Percentiles rank a stretch among this genome's conserved stretches.
Evolutionary conservation across 2,888 invertebrate species (phyloP).

Genomic region (Temnothorax ravouxi): DNA sequence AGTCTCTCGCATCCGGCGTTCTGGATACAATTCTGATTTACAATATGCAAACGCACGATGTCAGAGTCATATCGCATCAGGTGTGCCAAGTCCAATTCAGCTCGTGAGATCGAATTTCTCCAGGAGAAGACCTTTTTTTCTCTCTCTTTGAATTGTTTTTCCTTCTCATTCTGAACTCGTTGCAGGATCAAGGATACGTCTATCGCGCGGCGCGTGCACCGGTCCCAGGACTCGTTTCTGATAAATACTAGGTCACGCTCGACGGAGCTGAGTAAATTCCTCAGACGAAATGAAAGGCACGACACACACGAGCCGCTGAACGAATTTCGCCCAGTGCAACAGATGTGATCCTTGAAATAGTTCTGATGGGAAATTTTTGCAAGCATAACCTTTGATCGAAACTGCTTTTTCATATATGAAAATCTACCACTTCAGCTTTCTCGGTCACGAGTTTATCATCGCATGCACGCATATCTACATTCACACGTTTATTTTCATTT

Average conservation of each 20-base stretch:
- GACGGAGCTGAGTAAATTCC: constrained; percentile 16
- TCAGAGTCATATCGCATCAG: not conserved
- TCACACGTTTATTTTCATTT: not conserved
- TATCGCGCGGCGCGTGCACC: not conserved
- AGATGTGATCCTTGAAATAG: constrained; percentile 31
- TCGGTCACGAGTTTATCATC: not conserved
- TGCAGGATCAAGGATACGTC: constrained; percentile 45
- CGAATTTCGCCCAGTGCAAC: constrained; percentile 40
- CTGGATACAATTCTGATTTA: not conserved
- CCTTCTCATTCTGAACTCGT: not conserved
- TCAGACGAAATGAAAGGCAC: constrained; percentile 45
- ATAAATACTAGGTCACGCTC: constrained; percentile 46
- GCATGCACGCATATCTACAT: not conserved
- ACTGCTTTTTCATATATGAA: not conserved
- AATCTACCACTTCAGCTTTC: not conserved
- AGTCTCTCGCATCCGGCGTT: not conserved
- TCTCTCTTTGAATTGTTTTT: not conserved
- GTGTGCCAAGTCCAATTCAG: not conserved
- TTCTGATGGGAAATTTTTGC: constrained; percentile 5
- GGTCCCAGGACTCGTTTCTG: constrained; percentile 25
- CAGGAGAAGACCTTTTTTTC: not conserved
- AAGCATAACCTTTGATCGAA: constrained; percentile 16
- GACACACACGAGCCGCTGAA: constrained; percentile 18
- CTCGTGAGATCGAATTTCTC: not conserved
- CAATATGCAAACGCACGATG: not conserved